These are phyloP conservation scores for Coregonus clupeaformis DNA, from an alignment of 2,113 vertebrate genomes.

Conservation along the genomic window DNA sequence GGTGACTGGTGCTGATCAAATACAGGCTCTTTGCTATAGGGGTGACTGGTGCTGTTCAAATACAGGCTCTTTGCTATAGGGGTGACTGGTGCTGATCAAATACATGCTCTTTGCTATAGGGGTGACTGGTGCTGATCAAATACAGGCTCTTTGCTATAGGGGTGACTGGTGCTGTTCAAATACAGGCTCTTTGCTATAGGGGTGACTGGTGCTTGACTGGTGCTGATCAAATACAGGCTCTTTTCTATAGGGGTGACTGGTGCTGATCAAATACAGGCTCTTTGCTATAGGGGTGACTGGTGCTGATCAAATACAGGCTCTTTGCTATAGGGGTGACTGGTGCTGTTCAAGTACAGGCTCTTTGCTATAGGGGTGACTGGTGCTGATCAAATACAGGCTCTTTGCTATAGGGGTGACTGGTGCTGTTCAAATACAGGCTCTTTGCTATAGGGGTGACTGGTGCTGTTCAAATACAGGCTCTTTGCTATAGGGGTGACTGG, in stretches of 20 bases:
- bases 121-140: slow-evolving; percentile 4
- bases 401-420: background rate
- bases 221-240: background rate
- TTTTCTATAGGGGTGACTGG: background rate
- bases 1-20: slow-evolving; percentile 4
- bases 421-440: background rate
- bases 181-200: background rate
- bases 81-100: slow-evolving; percentile 4
- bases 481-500: background rate
- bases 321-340: background rate
- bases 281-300: background rate
- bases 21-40: background rate
- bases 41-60: slow-evolving; percentile 3
- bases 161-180: slow-evolving; percentile 3
- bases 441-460: background rate
- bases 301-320: background rate
- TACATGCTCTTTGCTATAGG: background rate
- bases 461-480: background rate
- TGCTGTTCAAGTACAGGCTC: background rate
- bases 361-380: background rate
- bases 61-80: background rate
- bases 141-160: background rate
- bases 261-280: background rate
- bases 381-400: background rate
- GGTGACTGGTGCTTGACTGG: too few relatives aligned